Conservation (phyloP, 2,113 vertebrate species). For the Dipodomys spectabilis region DNA sequence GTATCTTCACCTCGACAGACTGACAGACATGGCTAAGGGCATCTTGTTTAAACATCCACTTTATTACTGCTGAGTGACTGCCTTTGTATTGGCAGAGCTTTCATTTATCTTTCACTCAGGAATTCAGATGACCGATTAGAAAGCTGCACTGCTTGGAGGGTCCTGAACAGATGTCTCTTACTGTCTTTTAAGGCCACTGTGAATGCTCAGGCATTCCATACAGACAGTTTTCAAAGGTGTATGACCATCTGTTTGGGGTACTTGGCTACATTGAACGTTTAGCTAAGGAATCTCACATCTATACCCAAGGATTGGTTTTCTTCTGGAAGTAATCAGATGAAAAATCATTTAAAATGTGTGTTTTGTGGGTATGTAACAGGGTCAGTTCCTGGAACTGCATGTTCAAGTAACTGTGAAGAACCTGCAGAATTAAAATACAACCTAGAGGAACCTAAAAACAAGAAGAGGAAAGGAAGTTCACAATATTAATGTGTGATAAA, state of each 20-base stretch:
- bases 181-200: slow-evolving; percentile 77
- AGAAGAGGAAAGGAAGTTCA: not conserved
- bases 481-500: not conserved
- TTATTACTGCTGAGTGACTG: slow-evolving; percentile 77
- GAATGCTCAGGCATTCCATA: slow-evolving; percentile 64
- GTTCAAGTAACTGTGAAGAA: slow-evolving; percentile 35
- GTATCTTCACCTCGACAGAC: slow-evolving; percentile 47
- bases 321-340: slow-evolving; percentile 43
- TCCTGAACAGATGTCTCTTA: slow-evolving; percentile 76
- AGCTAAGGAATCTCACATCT: slow-evolving; percentile 66
- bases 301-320: slow-evolving; percentile 66
- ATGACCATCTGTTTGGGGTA: slow-evolving; percentile 57
- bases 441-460: not conserved
- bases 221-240: slow-evolving; percentile 53
- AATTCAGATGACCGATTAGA: slow-evolving; percentile 78
- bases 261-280: slow-evolving; percentile 65
- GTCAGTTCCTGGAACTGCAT: slow-evolving; percentile 62
- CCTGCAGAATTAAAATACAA: slow-evolving; percentile 20
- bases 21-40: slow-evolving; percentile 71
- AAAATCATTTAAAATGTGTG: slow-evolving; percentile 62
- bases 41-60: slow-evolving; percentile 81
- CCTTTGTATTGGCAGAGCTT: slow-evolving; percentile 49
- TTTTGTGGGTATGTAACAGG: slow-evolving; percentile 61
- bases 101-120: slow-evolving; percentile 78
- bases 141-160: slow-evolving; percentile 60